Evolutionary conservation across 2,113 vertebrate species (phyloP).

Genomic region (Elaphurus davidianus): DNA sequence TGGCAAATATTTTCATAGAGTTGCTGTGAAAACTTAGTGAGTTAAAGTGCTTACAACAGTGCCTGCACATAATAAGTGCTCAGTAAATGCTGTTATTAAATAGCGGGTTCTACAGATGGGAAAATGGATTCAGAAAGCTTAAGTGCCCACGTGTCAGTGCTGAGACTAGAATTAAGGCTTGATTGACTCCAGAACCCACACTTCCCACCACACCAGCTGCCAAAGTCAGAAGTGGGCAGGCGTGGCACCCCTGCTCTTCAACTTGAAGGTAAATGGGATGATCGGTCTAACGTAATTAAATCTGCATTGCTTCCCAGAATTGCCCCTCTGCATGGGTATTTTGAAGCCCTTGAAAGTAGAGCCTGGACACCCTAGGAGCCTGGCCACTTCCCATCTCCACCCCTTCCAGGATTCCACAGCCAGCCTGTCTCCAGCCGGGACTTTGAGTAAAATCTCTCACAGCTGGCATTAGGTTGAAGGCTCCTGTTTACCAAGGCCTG

Average conservation of each 20-base stretch:
- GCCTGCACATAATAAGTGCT: not conserved
- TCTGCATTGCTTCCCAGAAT: not conserved
- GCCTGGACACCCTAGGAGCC: not conserved
- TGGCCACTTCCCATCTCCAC: not conserved
- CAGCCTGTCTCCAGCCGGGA: not conserved
- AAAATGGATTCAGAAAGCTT: conserved; percentile 2
- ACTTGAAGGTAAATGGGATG: not conserved
- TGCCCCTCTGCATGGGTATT: not conserved
- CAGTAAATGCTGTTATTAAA: conserved; percentile 29
- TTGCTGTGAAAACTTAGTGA: conserved; percentile 10
- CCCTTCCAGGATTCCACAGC: not conserved
- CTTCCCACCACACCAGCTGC: not conserved
- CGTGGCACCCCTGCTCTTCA: not conserved
- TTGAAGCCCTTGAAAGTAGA: not conserved
- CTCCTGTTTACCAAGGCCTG: not conserved
- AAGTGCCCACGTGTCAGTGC: not conserved
- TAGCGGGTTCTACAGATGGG: not conserved
- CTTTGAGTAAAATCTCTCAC: conserved; percentile 1
- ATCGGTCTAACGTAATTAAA: not conserved
- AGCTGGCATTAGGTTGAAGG: not conserved
- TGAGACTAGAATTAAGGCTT: conserved; percentile 22
- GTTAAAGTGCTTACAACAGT: not conserved
- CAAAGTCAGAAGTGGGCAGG: not conserved
- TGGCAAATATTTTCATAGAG: not conserved
- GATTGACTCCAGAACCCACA: not conserved